Base-by-base conservation (phyloP, 2,113 vertebrate genomes). In the Illadopsis cleaveri region DNA sequence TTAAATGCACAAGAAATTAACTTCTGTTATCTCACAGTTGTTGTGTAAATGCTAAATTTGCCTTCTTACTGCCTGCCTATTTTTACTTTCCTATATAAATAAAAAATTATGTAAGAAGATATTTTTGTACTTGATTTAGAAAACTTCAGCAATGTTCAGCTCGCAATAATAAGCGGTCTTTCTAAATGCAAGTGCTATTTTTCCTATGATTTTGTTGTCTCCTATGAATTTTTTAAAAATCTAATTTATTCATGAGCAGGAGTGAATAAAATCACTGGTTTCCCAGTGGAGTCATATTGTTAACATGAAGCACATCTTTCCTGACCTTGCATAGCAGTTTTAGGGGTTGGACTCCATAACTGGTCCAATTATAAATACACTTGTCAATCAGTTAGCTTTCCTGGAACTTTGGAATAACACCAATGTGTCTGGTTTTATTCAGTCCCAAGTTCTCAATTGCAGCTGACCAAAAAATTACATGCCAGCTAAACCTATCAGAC, bases 181-280 rank as follows among this genome's bases (percentile, higher is more conserved):
- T 90, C 80, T 65, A 92, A 96, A 93, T 57, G 28, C 21, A 87
- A 82, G 37, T 73, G 65, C 24, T 78, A 25, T 78, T 82, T 91
- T 86, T 70, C 83, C 40, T 68, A 42, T 56, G 58, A 86, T 90
- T 95, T 83, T 95, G 45, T 94, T 92, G 45, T 92, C 65, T 77
- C 44, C 40, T 89, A 86, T 91, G 58, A 91, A 69, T 93, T 93
- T 96, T 97, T 94, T 0, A 73, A 82, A 75, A 84, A 89, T 73
- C 6, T 85, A 85, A 95, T 91, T 96, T 96, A 96, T 96, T 93
- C 66, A 85, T 89, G 58, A 95, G 54, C 65, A 96, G 76, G 84
- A 95, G 61, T 79, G 81, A 95, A 50, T 77, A 92, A 91, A 95
- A 92, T 62, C 51, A 64, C 24, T 13, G 3, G 28, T 85, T 87